Evolutionary conservation across 2,888 invertebrate species (phyloP).

Genomic region (Trachelus iudaicus): DNA sequence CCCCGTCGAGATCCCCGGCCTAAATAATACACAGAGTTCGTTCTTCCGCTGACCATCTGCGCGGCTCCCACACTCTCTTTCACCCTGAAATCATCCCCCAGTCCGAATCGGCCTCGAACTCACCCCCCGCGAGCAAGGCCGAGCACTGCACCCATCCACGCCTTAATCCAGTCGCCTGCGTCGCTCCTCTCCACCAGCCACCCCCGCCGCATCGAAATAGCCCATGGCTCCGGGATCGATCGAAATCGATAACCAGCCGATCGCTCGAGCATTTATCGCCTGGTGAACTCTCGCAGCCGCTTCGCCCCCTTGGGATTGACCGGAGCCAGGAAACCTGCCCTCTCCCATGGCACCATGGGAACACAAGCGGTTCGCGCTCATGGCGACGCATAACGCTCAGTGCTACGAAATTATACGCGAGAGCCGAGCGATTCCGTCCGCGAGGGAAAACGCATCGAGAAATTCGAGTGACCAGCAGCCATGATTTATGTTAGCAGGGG

Average conservation of each 20-base stretch:
- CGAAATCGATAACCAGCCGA: background rate
- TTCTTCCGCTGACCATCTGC: slow-evolving; percentile 16
- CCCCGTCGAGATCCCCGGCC: slow-evolving; percentile 9
- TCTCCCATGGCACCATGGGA: background rate
- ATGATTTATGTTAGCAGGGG: slow-evolving; percentile 56
- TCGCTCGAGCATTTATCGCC: background rate
- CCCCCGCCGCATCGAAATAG: background rate
- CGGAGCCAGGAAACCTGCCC: background rate
- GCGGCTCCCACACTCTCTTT: slow-evolving; percentile 17
- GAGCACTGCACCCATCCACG: slow-evolving; percentile 7
- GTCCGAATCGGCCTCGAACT: background rate
- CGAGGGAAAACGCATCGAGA: slow-evolving; percentile 18
- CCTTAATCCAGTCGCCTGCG: slow-evolving; percentile 32
- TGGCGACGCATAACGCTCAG: background rate
- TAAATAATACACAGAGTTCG: slow-evolving; percentile 20
- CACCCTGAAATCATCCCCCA: slow-evolving; percentile 13
- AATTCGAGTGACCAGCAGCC: slow-evolving; percentile 23
- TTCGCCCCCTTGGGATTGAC: background rate
- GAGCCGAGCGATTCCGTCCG: background rate
- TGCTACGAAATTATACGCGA: background rate
- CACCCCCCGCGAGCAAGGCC: background rate
- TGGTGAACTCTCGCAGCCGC: background rate
- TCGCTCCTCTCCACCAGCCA: slow-evolving; percentile 6
- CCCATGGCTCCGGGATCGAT: background rate
- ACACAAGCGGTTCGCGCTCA: background rate